phyloP scores from a whole-genome alignment of 2,888 invertebrate genomes.

The Limnephilus lunatus region DNA sequence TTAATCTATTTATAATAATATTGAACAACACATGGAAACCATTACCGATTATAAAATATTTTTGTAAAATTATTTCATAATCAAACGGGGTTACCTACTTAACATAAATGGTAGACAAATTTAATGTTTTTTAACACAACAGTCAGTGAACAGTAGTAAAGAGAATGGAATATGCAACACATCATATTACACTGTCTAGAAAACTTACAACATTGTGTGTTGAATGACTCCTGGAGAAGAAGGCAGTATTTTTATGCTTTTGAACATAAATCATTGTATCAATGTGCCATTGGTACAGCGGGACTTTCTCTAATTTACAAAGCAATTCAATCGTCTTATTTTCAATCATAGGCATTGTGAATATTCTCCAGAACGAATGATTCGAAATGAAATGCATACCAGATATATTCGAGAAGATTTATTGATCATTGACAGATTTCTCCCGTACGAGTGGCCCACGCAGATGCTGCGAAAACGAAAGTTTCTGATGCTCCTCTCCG shows the following conservation, averaged over 20 bases:
- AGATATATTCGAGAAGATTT: conserved; percentile 40
- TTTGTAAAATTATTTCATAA: background rate
- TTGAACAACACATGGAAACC: background rate
- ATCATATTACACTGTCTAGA: background rate
- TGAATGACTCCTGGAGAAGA: background rate
- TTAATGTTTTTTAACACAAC: background rate
- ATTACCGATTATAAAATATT: background rate
- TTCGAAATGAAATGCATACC: conserved; percentile 38
- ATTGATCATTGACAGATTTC: conserved; percentile 48
- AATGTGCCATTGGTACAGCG: background rate
- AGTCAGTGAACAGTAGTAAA: background rate
- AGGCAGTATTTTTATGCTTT: background rate
- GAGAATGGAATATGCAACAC: background rate
- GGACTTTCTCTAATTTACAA: conserved; percentile 46
- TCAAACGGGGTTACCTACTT: background rate
- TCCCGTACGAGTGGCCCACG: conserved; percentile 25
- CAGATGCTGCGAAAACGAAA: conserved; percentile 33
- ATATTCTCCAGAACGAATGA: conserved; percentile 32
- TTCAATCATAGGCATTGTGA: conserved; percentile 37
- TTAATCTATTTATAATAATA: background rate
- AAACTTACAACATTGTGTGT: background rate
- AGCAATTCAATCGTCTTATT: conserved; percentile 37
- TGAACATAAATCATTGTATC: conserved; percentile 35
- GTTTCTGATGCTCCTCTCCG: conserved; percentile 8
- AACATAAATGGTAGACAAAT: background rate